Base-by-base conservation (phyloP, 2,113 vertebrate species). In the Tenebrosternarchus preto region DNA sequence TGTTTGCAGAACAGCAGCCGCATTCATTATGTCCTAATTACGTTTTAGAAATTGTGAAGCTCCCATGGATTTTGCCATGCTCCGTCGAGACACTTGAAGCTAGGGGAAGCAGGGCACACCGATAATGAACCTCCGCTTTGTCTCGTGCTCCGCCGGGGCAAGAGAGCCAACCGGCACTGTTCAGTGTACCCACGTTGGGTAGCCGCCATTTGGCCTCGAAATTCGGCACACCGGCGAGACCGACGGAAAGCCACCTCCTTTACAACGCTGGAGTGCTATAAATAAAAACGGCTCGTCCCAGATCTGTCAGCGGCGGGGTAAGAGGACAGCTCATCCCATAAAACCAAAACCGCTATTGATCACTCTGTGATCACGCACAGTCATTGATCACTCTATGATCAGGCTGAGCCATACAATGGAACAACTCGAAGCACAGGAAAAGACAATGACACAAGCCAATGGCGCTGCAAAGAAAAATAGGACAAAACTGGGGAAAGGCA, bases 211-310 rank as follows among this genome's bases (percentile, higher is more conserved):
- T 73, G 64, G 61, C 36, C 50, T 78, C 73, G 36, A 83, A 80
- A 67, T 36, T 61, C 29, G 12, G 11, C 11, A 25, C 69, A 78
- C 57, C 22, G 29, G 31, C 66, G 19, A 72, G 33, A 50, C 59
- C 70, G 19, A 77, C 27, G 56, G 11, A 69, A 73, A 70, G 33
- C 20, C 70, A 59, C 36, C 39, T 11, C 33, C 63, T 56, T 78
- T 78, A 75, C 57, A 81, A 78, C 75, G 55, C 29, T 53, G 71
- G 39, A 59, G 64, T 20, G 43, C 64, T 81, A 84, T 81, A 78
- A 81, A 84, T 78, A 91, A 90, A 87, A 87, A 84, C 81, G 50
- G 59, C 53, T 82, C 81, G 89, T 86, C 88, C 88, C 86, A 91
- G 88, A 89, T 88, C 84, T 84, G 90, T 89, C 90, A 91, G 82